phyloP scores from a whole-genome alignment of 2,797 vertebrate species.

The Liasis olivaceus region DNA sequence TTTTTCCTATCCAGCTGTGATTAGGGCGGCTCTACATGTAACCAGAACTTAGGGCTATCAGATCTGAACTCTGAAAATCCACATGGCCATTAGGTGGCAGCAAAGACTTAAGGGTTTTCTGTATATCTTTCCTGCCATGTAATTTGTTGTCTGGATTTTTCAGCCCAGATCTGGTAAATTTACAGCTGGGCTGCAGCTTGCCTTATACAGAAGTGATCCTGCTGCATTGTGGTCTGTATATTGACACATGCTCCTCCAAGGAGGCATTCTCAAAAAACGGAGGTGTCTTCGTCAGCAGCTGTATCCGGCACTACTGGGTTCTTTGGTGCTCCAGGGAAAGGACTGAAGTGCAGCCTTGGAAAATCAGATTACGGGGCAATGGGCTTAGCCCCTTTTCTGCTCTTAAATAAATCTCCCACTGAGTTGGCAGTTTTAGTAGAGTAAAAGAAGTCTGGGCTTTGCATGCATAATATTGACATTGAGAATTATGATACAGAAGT shows the following conservation, averaged over 20 bases:
- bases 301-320: not conserved
- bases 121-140: not conserved
- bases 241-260: not conserved
- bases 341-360: not conserved
- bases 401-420: not conserved
- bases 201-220: not conserved
- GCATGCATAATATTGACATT: not conserved
- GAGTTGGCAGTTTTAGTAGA: not conserved
- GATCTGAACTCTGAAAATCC: not conserved
- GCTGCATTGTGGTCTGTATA: not conserved
- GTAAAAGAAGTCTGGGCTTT: not conserved
- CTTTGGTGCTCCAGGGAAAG: not conserved
- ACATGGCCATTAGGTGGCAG: not conserved
- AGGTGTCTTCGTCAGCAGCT: not conserved
- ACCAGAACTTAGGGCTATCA: not conserved
- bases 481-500: not conserved
- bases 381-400: not conserved
- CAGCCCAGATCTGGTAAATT: not conserved
- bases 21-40: not conserved
- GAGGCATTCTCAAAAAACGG: not conserved
- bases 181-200: not conserved
- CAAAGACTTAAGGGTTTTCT: not conserved
- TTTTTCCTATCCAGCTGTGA: not conserved
- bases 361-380: not conserved
- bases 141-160: not conserved